Evolutionary conservation across 2,113 vertebrate species (phyloP).

Genomic region (Cricetomys ansorgei): DNA sequence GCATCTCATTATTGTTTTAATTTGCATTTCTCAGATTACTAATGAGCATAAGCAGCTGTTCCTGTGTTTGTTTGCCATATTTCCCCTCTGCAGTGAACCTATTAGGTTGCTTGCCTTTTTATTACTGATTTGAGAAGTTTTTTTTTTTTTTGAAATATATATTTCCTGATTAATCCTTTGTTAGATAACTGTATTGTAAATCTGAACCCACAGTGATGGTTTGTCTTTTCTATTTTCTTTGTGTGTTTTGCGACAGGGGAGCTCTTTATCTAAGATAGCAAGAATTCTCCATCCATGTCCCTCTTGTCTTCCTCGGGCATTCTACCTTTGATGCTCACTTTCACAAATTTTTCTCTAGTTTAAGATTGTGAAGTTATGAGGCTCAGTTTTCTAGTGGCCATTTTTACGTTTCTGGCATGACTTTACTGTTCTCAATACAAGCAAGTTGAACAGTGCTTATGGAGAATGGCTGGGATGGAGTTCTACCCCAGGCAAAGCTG

Average conservation of each 20-base stretch:
- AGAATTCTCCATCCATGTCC: background rate
- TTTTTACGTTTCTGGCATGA: background rate
- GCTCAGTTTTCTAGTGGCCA: background rate
- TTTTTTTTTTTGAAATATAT: conserved; percentile 33
- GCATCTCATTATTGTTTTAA: conserved; percentile 81
- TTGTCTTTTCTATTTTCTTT: background rate
- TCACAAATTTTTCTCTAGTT: background rate
- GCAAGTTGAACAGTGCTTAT: accelerated
- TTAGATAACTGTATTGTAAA: conserved; percentile 26
- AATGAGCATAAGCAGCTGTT: conserved; percentile 81
- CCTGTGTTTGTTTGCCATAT: conserved; percentile 74
- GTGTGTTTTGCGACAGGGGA: background rate
- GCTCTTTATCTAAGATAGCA: background rate
- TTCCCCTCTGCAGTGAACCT: conserved; percentile 80
- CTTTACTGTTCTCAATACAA: background rate
- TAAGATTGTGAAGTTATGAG: background rate
- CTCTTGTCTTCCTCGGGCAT: background rate
- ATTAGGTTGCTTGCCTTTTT: conserved; percentile 80
- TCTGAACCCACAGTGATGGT: background rate
- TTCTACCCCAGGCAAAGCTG: background rate
- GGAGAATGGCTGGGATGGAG: accelerated
- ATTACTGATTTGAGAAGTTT: conserved; percentile 73
- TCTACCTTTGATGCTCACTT: background rate
- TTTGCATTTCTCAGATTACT: conserved; percentile 83
- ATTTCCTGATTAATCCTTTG: conserved; percentile 68